A percentile compares a stretch with the other conserved stretches of the same genome.
These are phyloP conservation scores for Adrianichthys oophorus DNA, from an alignment of 2,797 vertebrate genomes.

Conservation along the genomic window DNA sequence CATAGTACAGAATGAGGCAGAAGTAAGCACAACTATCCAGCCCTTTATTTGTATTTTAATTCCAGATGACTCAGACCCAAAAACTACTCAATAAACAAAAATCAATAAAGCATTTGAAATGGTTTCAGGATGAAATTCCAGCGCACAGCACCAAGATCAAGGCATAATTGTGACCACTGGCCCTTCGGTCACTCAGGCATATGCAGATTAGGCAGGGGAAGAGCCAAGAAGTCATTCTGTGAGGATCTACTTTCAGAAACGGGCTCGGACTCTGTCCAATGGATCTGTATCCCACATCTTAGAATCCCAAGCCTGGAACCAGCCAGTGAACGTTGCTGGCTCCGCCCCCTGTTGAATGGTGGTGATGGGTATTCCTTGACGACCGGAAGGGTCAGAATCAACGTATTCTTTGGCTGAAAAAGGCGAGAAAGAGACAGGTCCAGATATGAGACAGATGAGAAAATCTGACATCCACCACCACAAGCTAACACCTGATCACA, in stretches of 20 bases:
- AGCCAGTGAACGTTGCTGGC: conserved; percentile 80
- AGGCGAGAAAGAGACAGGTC: neutral
- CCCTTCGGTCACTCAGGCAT: conserved; percentile 38
- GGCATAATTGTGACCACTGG: conserved; percentile 47
- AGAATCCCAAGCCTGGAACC: conserved; percentile 84
- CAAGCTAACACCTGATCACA: too few relatives aligned
- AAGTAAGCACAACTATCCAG: neutral
- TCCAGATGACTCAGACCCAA: conserved; percentile 13
- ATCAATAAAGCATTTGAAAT: conserved; percentile 23
- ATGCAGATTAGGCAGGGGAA: conserved; percentile 7
- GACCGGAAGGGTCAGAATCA: conserved; percentile 75
- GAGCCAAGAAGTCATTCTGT: neutral
- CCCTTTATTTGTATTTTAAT: conserved; percentile 1
- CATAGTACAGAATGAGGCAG: conserved; percentile 6
- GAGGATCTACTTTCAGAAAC: conserved; percentile 54
- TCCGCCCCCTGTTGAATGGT: conserved; percentile 80
- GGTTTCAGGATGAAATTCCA: conserved; percentile 9
- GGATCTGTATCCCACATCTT: conserved; percentile 79
- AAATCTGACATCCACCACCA: too few relatives aligned
- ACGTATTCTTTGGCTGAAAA: conserved; percentile 78
- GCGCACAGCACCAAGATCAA: conserved; percentile 18
- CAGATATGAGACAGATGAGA: neutral
- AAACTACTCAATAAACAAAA: conserved; percentile 23
- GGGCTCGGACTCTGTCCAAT: conserved; percentile 61
- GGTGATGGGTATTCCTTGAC: conserved; percentile 68